Conservation (phyloP, 2,113 vertebrate genomes). For the Arothron firmamentum region DNA sequence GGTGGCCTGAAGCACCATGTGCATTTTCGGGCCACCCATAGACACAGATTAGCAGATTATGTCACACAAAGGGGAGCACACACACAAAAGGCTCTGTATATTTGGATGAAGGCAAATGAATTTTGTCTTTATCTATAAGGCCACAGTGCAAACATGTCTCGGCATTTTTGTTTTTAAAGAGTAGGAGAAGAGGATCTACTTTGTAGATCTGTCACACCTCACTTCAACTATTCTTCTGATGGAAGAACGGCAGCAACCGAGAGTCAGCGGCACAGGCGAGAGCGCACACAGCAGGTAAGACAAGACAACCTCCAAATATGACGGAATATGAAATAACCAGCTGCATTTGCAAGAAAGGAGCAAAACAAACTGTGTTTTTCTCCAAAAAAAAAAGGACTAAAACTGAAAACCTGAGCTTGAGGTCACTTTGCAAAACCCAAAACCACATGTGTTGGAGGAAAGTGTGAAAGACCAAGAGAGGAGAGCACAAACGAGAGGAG, state of each 20-base stretch:
- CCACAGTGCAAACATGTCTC: conserved; percentile 36
- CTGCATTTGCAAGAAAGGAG: conserved; percentile 4
- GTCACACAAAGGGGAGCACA: conserved; percentile 17
- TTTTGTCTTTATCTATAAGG: conserved; percentile 19
- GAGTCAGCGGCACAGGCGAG: conserved; percentile 30
- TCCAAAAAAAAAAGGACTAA: conserved; percentile 40
- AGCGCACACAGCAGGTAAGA: conserved; percentile 27
- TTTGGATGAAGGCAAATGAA: conserved; percentile 7
- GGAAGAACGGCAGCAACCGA: conserved; percentile 40
- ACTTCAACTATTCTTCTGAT: conserved; percentile 57
- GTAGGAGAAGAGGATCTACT: conserved; percentile 47
- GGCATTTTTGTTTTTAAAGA: conserved; percentile 26
- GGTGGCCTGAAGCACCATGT: too few relatives aligned
- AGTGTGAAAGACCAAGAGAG: conserved; percentile 31
- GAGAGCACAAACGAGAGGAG: conserved; percentile 29
- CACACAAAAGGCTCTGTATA: conserved; percentile 9
- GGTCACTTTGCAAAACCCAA: conserved; percentile 35
- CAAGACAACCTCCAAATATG: conserved; percentile 41
- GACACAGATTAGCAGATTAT: conserved; percentile 23
- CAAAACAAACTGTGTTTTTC: conserved; percentile 47
- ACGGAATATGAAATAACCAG: conserved; percentile 20
- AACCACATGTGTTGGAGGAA: conserved; percentile 36
- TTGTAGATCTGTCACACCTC: conserved; percentile 58
- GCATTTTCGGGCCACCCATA: conserved; percentile 18
- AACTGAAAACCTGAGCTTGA: conserved; percentile 33